Evolutionary conservation across 1,140 invertebrate genomes (phyloP).

Genomic region (Drosophila tsacasi): DNA sequence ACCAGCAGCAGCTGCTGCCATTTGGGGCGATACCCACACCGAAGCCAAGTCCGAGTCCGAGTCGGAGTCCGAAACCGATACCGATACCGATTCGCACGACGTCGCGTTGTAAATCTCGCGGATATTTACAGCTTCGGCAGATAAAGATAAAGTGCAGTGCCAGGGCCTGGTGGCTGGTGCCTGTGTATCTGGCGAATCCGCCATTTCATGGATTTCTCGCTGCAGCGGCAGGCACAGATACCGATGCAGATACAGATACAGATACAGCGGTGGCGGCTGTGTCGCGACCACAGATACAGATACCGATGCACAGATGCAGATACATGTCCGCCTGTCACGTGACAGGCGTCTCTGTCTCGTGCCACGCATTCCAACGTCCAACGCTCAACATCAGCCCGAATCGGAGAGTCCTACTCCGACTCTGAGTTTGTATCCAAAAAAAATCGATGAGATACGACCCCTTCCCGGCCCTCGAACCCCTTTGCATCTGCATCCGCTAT

Average conservation of each 20-base stretch:
- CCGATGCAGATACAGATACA: slow-evolving; percentile 38
- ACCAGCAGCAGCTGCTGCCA: slow-evolving; percentile 7
- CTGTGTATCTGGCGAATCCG: slow-evolving; percentile 39
- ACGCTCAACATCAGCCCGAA: not conserved
- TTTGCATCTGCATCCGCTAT: not conserved
- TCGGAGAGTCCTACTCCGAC: not conserved
- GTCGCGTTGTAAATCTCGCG: slow-evolving; percentile 79
- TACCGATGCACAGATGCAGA: slow-evolving; percentile 16
- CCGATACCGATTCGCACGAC: slow-evolving; percentile 45
- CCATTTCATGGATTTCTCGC: slow-evolving; percentile 41
- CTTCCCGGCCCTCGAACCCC: not conserved
- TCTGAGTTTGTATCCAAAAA: slow-evolving; percentile 8
- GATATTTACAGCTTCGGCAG: slow-evolving; percentile 80
- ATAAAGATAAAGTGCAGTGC: slow-evolving; percentile 64
- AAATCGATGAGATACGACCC: slow-evolving; percentile 56
- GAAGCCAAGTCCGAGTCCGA: not conserved
- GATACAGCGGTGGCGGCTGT: not conserved
- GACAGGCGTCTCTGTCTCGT: slow-evolving; percentile 64
- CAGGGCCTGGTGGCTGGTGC: not conserved
- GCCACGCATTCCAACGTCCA: slow-evolving; percentile 53
- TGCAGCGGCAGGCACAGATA: slow-evolving; percentile 20
- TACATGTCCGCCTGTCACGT: slow-evolving; percentile 44
- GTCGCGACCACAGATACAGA: slow-evolving; percentile 1
- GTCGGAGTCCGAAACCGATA: slow-evolving; percentile 25
- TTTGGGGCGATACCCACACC: slow-evolving; percentile 6